Base-by-base conservation (phyloP, 2,888 invertebrate genomes). In the Arenicola marina region DNA sequence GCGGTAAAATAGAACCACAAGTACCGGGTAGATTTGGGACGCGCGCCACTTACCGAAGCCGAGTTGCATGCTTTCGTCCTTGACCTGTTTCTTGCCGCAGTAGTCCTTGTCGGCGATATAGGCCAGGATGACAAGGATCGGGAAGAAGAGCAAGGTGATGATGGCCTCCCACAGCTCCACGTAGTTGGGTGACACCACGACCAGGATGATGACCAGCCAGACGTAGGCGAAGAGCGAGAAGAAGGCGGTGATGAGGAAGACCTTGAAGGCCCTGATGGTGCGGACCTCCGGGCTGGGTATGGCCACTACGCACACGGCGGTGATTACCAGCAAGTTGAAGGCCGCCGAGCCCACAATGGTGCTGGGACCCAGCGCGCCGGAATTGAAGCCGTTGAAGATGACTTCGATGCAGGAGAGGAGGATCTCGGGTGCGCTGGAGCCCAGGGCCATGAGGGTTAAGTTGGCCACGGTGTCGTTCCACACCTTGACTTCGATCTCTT, bases 271-370 rank as follows among this genome's bases (percentile, higher is more conserved):
- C 32, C 80, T 76, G 59, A 86, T 84, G n/a, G 76, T 74, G 34
- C 85, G 73, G 0, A 73, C 74, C 68, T 86, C 85, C 1, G 79
- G 81, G 4, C 74, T 71, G 1, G 85, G 85, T 18, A 87, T 83
- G 2, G 83, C 77, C 32, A 86, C 67, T 1, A 87, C 80, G 70
- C 87, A 87, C n/a, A 87, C 83, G 1, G 84, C 87, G 2, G 84
- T 83, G 65, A 87, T 87, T 59, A 83, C 82, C 68, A 87, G 78
- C 38, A 87, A 78, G 75, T 87, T 87, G 76, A 87, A 87, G 18
- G 87, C 87, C 1, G 87, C 87, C 0, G 87, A 87, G 0, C 87
- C 87, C 4, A 87, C 87, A 53, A 87, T 87, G 2, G 87, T 87
- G 31, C 87, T 85, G 0, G 87, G 87, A 7, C 87, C 87, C 3